Evolutionary conservation across 2,888 invertebrate species (phyloP).

Genomic region (Hydraecia micacea): DNA sequence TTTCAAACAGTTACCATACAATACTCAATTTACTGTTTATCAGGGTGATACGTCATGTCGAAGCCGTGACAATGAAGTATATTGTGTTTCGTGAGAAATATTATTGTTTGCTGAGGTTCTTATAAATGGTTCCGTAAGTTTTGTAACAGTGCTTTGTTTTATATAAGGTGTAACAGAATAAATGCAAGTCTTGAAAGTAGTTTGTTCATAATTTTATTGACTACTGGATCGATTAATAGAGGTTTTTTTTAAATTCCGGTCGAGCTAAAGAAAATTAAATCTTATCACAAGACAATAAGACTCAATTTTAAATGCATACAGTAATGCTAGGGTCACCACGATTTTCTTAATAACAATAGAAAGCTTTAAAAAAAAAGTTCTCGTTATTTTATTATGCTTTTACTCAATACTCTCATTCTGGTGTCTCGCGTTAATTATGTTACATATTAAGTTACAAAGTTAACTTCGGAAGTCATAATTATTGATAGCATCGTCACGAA

Average conservation of each 20-base stretch:
- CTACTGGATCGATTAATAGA: too few relatives aligned
- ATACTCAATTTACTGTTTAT: conserved; percentile 42
- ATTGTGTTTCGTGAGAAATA: conserved; percentile 28
- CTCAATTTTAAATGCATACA: too few relatives aligned
- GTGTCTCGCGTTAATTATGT: too few relatives aligned
- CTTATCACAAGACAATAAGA: too few relatives aligned
- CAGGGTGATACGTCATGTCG: conserved; percentile 47
- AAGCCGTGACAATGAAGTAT: conserved; percentile 42
- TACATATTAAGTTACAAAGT: not conserved
- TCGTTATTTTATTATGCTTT: too few relatives aligned
- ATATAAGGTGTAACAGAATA: not conserved
- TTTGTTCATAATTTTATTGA: too few relatives aligned
- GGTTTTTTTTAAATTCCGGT: too few relatives aligned
- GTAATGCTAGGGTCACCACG: too few relatives aligned
- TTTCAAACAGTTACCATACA: conserved; percentile 29
- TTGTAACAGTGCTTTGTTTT: not conserved
- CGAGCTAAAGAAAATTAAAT: too few relatives aligned
- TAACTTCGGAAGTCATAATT: not conserved
- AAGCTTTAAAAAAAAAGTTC: too few relatives aligned
- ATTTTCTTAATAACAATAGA: too few relatives aligned
- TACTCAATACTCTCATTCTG: too few relatives aligned
- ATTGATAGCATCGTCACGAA: not conserved
- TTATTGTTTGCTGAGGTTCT: conserved; percentile 9
- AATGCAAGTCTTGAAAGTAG: not conserved
- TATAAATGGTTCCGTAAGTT: conserved; percentile 19